These are phyloP conservation scores for Sinohyriopsis cumingii DNA, from an alignment of 2,888 invertebrate genomes.

Conservation along the genomic window DNA sequence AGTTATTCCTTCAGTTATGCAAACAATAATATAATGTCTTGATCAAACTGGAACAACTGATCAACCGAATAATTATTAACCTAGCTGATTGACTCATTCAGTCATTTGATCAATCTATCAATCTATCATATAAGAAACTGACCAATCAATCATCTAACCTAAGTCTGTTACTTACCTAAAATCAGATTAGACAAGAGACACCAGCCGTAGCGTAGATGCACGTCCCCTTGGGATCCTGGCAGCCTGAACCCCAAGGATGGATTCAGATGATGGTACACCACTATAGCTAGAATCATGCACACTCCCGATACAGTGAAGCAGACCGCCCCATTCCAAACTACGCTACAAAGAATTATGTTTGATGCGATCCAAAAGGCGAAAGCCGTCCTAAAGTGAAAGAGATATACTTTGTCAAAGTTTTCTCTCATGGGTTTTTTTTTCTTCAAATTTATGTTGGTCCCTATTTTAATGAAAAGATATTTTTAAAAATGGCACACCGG, in stretches of 20 bases:
- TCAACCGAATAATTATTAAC: too few relatives aligned
- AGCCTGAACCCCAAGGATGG: slow-evolving; percentile 83
- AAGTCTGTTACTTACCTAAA: slow-evolving; percentile 29
- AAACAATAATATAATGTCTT: too few relatives aligned
- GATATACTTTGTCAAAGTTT: neutral
- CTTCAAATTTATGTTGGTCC: too few relatives aligned
- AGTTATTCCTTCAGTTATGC: too few relatives aligned
- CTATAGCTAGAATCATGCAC: slow-evolving; percentile 85
- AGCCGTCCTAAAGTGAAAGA: slow-evolving; percentile 82
- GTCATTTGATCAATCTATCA: too few relatives aligned
- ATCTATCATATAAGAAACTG: too few relatives aligned
- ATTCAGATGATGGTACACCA: slow-evolving; percentile 86
- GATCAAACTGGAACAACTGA: too few relatives aligned
- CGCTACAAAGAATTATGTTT: slow-evolving; percentile 89
- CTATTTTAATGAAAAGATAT: too few relatives aligned
- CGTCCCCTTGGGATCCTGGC: slow-evolving; percentile 85
- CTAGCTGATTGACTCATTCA: too few relatives aligned
- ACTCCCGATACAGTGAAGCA: slow-evolving; percentile 86
- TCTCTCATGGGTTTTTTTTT: too few relatives aligned
- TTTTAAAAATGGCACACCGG: too few relatives aligned
- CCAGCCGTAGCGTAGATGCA: slow-evolving; percentile 92
- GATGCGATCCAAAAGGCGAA: slow-evolving; percentile 93
- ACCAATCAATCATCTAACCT: too few relatives aligned
- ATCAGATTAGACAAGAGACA: slow-evolving; percentile 84
- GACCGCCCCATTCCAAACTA: slow-evolving; percentile 95